Percentiles rank a stretch among this genome's conserved stretches.
These are phyloP conservation scores for Bellardia pandia DNA, from an alignment of 2,888 invertebrate species.

Conservation along the genomic window DNA sequence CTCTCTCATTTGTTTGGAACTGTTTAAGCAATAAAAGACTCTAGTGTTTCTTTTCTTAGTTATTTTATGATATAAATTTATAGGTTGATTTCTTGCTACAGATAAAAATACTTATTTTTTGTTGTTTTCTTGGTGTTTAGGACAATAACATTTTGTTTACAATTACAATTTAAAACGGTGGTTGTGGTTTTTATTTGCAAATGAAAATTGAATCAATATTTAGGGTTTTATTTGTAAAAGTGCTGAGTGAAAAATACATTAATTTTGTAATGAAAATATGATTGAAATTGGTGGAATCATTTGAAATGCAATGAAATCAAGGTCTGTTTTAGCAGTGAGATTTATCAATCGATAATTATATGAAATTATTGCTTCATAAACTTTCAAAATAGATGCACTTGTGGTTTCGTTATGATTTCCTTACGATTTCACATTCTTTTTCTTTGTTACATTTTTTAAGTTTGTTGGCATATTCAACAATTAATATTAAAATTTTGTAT, in stretches of 20 bases:
- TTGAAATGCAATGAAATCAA: slow-evolving; percentile 1
- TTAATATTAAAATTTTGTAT: too few relatives aligned
- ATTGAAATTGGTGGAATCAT: neutral
- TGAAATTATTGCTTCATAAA: too few relatives aligned
- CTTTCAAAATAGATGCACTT: too few relatives aligned
- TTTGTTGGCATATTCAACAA: too few relatives aligned
- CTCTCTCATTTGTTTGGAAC: too few relatives aligned
- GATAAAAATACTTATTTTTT: slow-evolving; percentile 13
- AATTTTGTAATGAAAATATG: neutral
- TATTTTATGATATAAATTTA: neutral
- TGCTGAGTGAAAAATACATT: neutral
- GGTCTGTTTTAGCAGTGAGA: neutral
- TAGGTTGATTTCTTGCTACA: slow-evolving; percentile 38
- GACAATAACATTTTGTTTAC: slow-evolving; percentile 20
- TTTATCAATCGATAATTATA: neutral
- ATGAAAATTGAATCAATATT: too few relatives aligned
- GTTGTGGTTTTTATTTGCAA: neutral
- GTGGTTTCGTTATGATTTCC: too few relatives aligned
- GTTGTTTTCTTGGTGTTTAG: neutral
- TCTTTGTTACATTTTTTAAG: too few relatives aligned
- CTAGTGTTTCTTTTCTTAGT: neutral
- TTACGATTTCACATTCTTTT: too few relatives aligned
- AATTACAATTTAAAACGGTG: neutral
- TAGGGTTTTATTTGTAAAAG: neutral
- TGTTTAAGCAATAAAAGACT: neutral